A percentile compares a stretch with the other conserved stretches of the same genome.
Evolutionary conservation across 2,797 vertebrate species (phyloP).

Genomic region (Callimico goeldii): DNA sequence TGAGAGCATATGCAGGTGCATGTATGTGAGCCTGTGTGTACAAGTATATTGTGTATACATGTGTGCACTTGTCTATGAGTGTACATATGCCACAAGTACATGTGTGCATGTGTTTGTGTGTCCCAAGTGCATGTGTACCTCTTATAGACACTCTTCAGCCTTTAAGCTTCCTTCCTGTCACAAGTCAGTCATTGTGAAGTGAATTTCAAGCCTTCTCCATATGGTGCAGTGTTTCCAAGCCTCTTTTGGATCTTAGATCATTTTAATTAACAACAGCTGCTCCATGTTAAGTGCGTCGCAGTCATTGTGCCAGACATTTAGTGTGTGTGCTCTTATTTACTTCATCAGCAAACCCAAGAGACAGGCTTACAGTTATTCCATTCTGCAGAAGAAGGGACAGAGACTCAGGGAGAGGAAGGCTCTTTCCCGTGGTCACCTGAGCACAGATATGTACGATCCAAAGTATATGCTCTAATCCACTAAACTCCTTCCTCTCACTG

Average conservation of each 20-base stretch:
- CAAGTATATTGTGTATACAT: not conserved
- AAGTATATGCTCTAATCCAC: not conserved
- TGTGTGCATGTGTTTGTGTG: not conserved
- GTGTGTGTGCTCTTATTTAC: not conserved
- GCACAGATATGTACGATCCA: not conserved
- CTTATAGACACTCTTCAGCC: not conserved
- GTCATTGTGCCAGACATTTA: not conserved
- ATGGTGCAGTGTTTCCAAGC: not conserved
- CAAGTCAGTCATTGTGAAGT: not conserved
- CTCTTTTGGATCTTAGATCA: not conserved
- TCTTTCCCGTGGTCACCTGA: not conserved
- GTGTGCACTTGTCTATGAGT: not conserved
- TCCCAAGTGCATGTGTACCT: not conserved
- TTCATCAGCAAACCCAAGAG: not conserved
- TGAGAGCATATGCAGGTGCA: not conserved
- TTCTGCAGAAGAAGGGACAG: conserved; percentile 20
- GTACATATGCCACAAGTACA: too few species aligned
- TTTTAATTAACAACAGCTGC: not conserved
- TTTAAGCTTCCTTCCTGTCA: not conserved
- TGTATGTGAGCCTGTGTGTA: not conserved
- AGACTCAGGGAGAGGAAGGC: not conserved
- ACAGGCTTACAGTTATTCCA: not conserved
- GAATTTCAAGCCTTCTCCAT: not conserved
- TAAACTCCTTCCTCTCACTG: not conserved
- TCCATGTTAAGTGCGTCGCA: not conserved